Evolutionary conservation across 2,113 vertebrate species (phyloP).

Genomic region (Aegithalos caudatus): DNA sequence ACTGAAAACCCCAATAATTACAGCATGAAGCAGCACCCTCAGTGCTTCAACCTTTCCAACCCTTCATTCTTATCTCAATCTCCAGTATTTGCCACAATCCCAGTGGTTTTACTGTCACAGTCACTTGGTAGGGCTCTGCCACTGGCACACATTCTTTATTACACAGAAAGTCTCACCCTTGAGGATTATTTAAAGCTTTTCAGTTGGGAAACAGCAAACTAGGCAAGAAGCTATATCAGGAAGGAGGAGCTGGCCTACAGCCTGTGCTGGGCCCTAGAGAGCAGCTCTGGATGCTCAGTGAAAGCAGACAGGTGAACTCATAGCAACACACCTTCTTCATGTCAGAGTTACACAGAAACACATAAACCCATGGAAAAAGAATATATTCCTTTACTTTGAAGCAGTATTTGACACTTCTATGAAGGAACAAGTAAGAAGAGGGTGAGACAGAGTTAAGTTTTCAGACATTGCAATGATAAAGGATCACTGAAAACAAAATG

Average conservation of each 20-base stretch:
- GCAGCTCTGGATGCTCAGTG: background rate
- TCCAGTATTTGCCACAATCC: background rate
- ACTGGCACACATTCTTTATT: background rate
- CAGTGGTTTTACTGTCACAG: background rate
- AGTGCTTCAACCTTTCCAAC: background rate
- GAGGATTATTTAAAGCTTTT: background rate
- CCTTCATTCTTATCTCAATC: background rate
- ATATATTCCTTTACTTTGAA: background rate
- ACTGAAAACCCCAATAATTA: background rate
- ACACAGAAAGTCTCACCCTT: background rate
- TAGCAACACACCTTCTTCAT: background rate
- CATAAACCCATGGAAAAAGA: background rate
- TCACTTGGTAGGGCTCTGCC: background rate
- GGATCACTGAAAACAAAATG: background rate
- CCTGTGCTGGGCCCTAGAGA: background rate
- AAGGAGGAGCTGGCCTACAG: background rate
- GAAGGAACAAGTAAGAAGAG: background rate
- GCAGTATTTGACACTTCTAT: background rate
- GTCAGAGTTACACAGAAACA: background rate
- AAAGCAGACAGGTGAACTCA: background rate
- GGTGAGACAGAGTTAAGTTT: background rate
- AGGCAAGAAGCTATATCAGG: background rate
- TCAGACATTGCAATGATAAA: background rate
- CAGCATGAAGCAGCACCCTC: background rate
- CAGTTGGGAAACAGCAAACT: background rate